Base-by-base conservation (phyloP, 2,888 invertebrate genomes). In the Plebejus anna region DNA sequence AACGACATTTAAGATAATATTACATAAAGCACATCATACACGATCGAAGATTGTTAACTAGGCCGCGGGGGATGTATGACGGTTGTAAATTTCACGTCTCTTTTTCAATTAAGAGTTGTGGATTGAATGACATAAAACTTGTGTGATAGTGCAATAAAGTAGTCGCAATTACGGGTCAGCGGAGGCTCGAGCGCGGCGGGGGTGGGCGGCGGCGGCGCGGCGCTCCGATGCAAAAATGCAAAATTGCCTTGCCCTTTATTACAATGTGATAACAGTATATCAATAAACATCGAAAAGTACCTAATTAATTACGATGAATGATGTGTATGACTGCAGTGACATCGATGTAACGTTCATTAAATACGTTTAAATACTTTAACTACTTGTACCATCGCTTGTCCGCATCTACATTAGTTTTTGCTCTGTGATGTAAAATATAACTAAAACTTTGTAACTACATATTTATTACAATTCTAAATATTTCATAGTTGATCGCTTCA, bases 91-190 rank as follows among this genome's bases (percentile, higher is more conserved):
- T 91, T 89, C 88, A 87, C 87, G 89, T 89, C 89, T 86, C 89
- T 92, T 90, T 90, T 92, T 92, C 92, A 92, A 92, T 92, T 91
- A 91, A 91, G 90, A 89, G 86, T 88, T 88, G 88, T 86, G 87
- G 88, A 91, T 91, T 91, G 90, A 90, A 92, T 90, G 90, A 90
- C 91, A 92, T 92, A 92, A 92, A 92, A 91, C 91, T 89, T 89
- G 86, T 89, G 87, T 87, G 89, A 89, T 88, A 87, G 90, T 88
- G 92, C 87, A 88, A 91, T 92, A 91, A 92, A 92, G 88, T 90
- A 89, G 88, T 86, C 86, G 88, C 88, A 91, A 91, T 92, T 92
- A 92, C 90, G 84, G 88, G 87, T 89, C 90, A 88, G 85, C 85
- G 82, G 86, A 86, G 87, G 86, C 85, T 82, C 82, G 80, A 55